Percentiles rank a stretch among this genome's conserved stretches.
These are phyloP conservation scores for Drosophila rufa DNA, from an alignment of 1,140 invertebrate genomes.

Conservation along the genomic window DNA sequence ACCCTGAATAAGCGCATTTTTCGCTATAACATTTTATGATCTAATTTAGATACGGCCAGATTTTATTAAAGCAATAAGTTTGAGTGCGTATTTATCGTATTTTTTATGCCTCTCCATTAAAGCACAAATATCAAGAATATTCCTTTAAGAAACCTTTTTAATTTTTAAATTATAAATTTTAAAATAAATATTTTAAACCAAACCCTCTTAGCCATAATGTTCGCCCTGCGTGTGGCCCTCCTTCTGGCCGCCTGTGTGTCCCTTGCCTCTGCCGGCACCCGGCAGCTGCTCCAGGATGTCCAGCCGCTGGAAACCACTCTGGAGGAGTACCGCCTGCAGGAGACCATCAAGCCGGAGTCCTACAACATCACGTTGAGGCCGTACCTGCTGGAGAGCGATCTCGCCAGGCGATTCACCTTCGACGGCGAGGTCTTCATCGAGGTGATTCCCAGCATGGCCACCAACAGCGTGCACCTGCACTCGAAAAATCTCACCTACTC, in stretches of 20 bases:
- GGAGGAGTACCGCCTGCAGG: conserved; percentile 60
- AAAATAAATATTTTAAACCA: not conserved
- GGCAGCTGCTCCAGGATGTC: conserved; percentile 16
- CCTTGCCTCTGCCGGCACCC: conserved; percentile 32
- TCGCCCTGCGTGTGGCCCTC: conserved; percentile 51
- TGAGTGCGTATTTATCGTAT: not conserved
- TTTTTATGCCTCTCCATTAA: not conserved
- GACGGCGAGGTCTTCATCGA: conserved; percentile 87
- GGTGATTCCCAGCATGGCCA: conserved; percentile 67
- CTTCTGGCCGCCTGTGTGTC: conserved; percentile 55
- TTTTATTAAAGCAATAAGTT: not conserved
- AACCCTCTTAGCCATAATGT: conserved; percentile 38
- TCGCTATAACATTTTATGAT: no score
- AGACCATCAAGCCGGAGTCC: conserved; percentile 86
- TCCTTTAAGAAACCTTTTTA: no score
- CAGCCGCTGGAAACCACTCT: conserved; percentile 35
- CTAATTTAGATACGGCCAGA: conserved; percentile 1
- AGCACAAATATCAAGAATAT: not conserved
- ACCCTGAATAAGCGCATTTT: not conserved
- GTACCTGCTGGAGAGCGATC: conserved; percentile 86
- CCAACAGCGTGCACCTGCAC: conserved; percentile 88
- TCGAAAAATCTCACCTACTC: conserved; percentile 87
- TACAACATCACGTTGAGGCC: conserved; percentile 89
- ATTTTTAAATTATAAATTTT: not conserved
- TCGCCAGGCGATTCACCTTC: conserved; percentile 87